Base-by-base conservation (phyloP, 2,888 invertebrate genomes). In the Diachrysia chrysitis region DNA sequence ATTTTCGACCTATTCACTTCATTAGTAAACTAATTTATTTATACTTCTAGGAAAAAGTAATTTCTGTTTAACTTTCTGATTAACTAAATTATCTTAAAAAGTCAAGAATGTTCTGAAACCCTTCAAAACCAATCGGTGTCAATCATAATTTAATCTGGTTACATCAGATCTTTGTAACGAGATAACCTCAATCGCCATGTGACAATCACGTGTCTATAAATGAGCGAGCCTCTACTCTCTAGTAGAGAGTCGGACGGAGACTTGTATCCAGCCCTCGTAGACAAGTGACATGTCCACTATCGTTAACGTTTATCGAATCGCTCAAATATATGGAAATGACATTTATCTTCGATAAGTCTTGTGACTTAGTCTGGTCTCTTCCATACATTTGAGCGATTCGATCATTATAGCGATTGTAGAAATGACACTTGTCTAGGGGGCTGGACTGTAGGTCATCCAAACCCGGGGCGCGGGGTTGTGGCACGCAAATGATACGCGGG, bases 401-500 rank as follows among this genome's bases (percentile, higher is more conserved):
- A 42, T n/a, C 14, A 37, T 14, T 16, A 0, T 42, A n/a, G 1
- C 42, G 42, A n/a, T n/a, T n/a, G n/a, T n/a, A n/a, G n/a, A 42
- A n/a, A 6, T 16, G 16, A 16, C n/a, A 42, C 16, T 42, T 42
- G 72, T 66, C 63, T 60, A 58, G 62, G 57, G 71, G 63, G 62
- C 62, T 73, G 72, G 82, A 78, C 53, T 81, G 85, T 85, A 87
- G 90, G 88, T 87, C 88, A 88, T 85, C 74, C 63, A 77, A 76
- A 78, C 81, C 83, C 80, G 86, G 86, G 85, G 86, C 83, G 82
- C 81, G 87, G 85, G 83, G 84, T 72, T 87, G 88, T 86, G 89
- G 92, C 93, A 94, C 92, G 93, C 94, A 93, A 95, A 94, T 94
- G 93, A 93, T 92, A 93, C 91, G 82, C 82, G 89, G 82, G 87